Conservation (phyloP, 1,140 invertebrate genomes). For the Ruditapes philippinarum region DNA sequence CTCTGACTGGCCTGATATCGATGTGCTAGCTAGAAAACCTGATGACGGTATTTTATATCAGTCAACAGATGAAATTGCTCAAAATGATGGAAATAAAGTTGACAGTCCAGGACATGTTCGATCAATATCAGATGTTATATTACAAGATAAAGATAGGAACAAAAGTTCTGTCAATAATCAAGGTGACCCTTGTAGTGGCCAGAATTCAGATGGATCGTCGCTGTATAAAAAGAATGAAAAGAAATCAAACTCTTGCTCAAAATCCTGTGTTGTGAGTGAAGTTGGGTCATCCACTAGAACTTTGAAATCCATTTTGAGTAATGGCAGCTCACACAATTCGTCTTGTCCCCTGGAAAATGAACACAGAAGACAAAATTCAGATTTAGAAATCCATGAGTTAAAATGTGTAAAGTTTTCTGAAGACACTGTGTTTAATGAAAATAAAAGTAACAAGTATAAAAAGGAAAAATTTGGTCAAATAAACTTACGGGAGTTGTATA, state of each 20-base stretch:
- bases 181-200: neutral
- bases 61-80: neutral
- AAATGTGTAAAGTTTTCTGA: slow-evolving; percentile 76
- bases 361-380: slow-evolving; percentile 7
- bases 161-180: neutral
- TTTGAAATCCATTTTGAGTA: slow-evolving; percentile 59
- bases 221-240: slow-evolving; percentile 34
- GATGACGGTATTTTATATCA: neutral
- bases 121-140: slow-evolving; percentile 22
- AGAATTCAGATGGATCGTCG: neutral
- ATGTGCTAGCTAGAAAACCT: neutral
- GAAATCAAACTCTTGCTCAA: slow-evolving; percentile 14
- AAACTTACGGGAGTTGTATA: slow-evolving; percentile 62
- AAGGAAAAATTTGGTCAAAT: slow-evolving; percentile 65
- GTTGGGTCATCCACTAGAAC: slow-evolving; percentile 39
- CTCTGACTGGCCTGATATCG: slow-evolving; percentile 52
- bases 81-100: neutral
- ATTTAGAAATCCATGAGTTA: slow-evolving; percentile 63
- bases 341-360: slow-evolving; percentile 25
- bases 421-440: slow-evolving; percentile 75
- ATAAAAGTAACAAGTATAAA: slow-evolving; percentile 72
- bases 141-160: neutral
- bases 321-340: neutral
- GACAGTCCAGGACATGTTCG: neutral
- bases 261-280: neutral